Conservation (phyloP, 2,797 vertebrate genomes). For the Gymnocypris eckloni region DNA sequence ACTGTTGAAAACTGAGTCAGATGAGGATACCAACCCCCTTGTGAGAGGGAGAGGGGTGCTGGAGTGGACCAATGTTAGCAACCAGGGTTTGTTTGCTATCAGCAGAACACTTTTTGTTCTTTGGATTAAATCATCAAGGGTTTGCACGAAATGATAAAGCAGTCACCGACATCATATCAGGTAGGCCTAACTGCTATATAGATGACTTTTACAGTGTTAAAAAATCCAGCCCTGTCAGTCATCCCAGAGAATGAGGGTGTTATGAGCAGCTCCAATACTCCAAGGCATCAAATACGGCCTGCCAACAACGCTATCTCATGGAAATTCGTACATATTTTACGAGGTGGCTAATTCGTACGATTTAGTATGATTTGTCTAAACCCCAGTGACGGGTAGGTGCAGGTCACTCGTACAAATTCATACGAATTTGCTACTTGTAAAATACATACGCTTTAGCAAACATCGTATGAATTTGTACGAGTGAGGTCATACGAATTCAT, state of each 20-base stretch:
- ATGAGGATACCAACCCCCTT: not conserved
- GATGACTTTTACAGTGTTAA: constrained; percentile 14
- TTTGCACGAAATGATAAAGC: not conserved
- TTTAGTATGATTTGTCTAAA: too few relatives aligned
- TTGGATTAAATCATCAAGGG: not conserved
- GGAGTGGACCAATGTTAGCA: constrained; percentile 4
- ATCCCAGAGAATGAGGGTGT: not conserved
- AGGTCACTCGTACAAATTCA: too few relatives aligned
- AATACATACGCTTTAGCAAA: too few relatives aligned
- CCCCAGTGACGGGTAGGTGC: too few relatives aligned
- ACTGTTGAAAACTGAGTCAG: not conserved
- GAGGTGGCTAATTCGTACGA: too few relatives aligned
- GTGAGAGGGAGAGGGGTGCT: not conserved
- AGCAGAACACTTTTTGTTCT: not conserved
- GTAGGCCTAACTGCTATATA: not conserved
- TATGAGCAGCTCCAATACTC: not conserved
- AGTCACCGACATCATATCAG: not conserved
- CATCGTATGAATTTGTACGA: too few relatives aligned
- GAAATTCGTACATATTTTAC: too few relatives aligned
- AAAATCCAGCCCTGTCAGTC: constrained; percentile 11
- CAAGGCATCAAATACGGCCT: not conserved
- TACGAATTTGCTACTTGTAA: too few relatives aligned
- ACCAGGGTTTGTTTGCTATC: not conserved
- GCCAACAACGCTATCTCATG: too few relatives aligned
- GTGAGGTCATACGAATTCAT: too few relatives aligned